Evolutionary conservation across 1,140 invertebrate genomes (phyloP).

Genomic region (Hypsibius dujardini): DNA sequence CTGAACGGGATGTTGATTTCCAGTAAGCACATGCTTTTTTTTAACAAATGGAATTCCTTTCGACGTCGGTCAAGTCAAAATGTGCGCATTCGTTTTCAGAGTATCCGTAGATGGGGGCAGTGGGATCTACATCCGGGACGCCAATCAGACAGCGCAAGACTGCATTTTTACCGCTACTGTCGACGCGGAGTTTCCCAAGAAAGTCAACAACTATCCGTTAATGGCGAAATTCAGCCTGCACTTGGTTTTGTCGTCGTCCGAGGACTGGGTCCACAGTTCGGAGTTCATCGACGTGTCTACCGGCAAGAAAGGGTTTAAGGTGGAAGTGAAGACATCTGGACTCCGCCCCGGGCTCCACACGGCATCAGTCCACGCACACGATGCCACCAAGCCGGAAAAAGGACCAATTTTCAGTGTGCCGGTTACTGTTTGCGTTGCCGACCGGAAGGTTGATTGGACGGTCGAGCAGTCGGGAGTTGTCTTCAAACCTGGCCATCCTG

Average conservation of each 20-base stretch:
- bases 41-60: neutral
- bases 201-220: neutral
- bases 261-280: slow-evolving; percentile 2
- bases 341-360: neutral
- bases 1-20: slow-evolving; percentile 46
- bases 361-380: neutral
- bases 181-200: neutral
- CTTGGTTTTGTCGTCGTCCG: neutral
- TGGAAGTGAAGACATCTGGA: neutral
- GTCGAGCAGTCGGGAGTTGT: neutral
- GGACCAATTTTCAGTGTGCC: neutral
- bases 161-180: neutral
- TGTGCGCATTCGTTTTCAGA: neutral
- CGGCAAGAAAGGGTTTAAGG: slow-evolving; percentile 2
- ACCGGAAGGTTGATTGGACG: neutral
- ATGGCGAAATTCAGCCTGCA: neutral
- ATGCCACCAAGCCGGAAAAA: neutral
- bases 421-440: neutral
- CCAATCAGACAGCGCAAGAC: neutral
- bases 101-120: neutral
- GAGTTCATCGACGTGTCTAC: neutral
- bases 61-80: neutral
- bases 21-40: neutral
- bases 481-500: slow-evolving; percentile 3
- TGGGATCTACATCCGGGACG: neutral